Percentiles rank a stretch among this genome's conserved stretches.
Evolutionary conservation across 35 echinoderm and acorn worm species (phyloP).

Genomic region (Apostichopus parvimensis): DNA sequence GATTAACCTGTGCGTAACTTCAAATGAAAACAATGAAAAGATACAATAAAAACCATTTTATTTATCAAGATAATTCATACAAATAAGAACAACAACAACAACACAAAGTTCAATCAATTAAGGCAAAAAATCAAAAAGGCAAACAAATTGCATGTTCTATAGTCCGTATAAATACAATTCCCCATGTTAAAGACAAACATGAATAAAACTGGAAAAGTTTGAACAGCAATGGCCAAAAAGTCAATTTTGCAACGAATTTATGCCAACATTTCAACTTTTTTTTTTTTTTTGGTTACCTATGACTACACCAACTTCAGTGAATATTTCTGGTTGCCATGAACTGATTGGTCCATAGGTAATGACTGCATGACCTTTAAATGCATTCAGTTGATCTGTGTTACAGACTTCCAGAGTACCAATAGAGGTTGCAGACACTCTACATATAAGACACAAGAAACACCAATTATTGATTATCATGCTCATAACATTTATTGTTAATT

Average conservation of each 20-base stretch:
- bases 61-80: no score
- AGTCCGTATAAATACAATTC: no score
- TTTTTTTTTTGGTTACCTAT: slow-evolving; percentile 33
- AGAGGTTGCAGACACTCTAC: slow-evolving; percentile 31
- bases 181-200: no score
- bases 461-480: no score
- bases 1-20: no score
- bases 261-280: background rate
- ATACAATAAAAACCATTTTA: no score
- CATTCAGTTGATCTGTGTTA: background rate
- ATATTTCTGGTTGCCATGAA: slow-evolving; percentile 55
- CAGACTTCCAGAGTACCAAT: slow-evolving; percentile 37
- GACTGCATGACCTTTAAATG: slow-evolving; percentile 46
- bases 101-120: no score
- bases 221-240: background rate
- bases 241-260: background rate
- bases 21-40: no score
- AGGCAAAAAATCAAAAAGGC: background rate
- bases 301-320: slow-evolving; percentile 52
- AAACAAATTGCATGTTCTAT: no score
- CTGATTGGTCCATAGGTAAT: slow-evolving; percentile 25
- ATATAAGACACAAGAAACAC: background rate
- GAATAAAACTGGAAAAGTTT: background rate
- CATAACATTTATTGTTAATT: background rate
- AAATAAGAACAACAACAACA: no score